These are phyloP conservation scores for Puffinus mauretanicus DNA, from an alignment of 2,113 vertebrate species.

Conservation along the genomic window DNA sequence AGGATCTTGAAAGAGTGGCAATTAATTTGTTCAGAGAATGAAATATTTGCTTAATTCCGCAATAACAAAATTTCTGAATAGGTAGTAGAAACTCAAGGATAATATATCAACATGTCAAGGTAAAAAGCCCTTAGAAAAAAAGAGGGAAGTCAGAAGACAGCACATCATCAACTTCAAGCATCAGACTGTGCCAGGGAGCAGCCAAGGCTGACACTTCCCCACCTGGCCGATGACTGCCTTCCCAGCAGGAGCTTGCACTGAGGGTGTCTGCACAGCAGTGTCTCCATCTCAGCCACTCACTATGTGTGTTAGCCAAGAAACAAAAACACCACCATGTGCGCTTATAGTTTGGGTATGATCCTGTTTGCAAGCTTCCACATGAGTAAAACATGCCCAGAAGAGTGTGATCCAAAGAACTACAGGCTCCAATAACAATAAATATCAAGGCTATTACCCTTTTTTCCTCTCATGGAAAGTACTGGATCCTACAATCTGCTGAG, in stretches of 20 bases:
- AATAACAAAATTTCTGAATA: neutral
- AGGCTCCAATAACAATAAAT: neutral
- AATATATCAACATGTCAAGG: neutral
- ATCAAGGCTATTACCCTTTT: neutral
- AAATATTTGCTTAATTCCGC: neutral
- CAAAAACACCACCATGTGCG: rapidly evolving
- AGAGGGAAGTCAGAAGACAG: neutral
- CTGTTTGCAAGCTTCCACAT: neutral
- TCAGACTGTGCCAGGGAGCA: neutral
- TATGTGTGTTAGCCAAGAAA: neutral
- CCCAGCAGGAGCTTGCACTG: neutral
- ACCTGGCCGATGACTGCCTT: neutral
- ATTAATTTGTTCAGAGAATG: neutral
- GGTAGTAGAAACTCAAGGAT: neutral
- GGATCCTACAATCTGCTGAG: neutral
- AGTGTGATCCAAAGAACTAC: neutral
- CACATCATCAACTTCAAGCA: neutral
- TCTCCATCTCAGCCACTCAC: neutral
- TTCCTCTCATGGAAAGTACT: neutral
- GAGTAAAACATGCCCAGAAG: neutral
- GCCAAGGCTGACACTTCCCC: neutral
- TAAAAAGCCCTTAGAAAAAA: neutral
- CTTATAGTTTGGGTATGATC: neutral
- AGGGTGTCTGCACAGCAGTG: neutral
- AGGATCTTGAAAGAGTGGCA: neutral